Base-by-base conservation (phyloP, 2,888 invertebrate genomes). In the Drosophila atroscutellata region DNA sequence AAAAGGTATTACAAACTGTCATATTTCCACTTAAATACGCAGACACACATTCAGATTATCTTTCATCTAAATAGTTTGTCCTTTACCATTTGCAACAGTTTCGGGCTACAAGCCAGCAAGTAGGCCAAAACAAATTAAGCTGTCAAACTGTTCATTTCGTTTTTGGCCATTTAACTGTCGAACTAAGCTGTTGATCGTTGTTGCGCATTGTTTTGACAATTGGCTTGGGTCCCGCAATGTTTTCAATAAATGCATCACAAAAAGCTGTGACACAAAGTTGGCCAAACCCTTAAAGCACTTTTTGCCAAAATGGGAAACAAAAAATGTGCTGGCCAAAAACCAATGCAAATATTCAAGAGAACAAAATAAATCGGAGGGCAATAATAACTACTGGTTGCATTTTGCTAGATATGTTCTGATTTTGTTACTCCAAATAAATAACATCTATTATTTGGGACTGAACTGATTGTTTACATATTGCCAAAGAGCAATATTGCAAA, bases 221-320 rank as follows among this genome's bases (percentile, higher is more conserved):
- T 66, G 39, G 57, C 52, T 54, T 52, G 54, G 57, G 28, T n/a
- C 8, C 42, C 28, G 8, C 49, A 60, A 66, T 45, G 56, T 67
- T 75, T 83, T 65, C 85, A 87, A 85, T 89, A 87, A 89, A 84
- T 70, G 62, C 79, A 58, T 69, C 87, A 72, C 47, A 47, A 37
- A 65, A 67, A 50, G 59, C 54, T 61, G 81, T 81, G 62, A 69
- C 81, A 72, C 62, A 70, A 80, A 83, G 75, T 86, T 83, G 52
- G 56, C 55, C 67, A 70, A 68, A 62, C 75, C 89, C 82, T 72
- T 61, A n/a, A 82, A 68, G 71, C 67, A 70, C 70, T 87, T 69
- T 78, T 83, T 74, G 74, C 57, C n/a, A n/a, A 73, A 50, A 28
- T 50, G 55, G 36, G 51, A 55, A 47, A 37, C 64, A 36, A 56